Conservation (phyloP, 2,888 invertebrate genomes). For the Hemithea aestivaria region DNA sequence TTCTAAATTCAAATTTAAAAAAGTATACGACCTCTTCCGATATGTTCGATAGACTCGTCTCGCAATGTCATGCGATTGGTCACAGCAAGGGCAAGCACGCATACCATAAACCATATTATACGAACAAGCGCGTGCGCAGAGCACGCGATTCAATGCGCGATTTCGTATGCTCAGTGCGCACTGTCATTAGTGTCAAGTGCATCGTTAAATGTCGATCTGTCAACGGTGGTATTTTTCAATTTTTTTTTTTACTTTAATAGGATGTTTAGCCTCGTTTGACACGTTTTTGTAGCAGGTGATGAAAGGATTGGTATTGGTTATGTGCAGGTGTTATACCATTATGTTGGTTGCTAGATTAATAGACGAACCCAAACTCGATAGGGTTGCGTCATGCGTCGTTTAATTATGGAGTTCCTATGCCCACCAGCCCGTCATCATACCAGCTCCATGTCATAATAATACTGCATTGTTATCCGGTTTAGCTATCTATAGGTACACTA, state of each 20-base stretch:
- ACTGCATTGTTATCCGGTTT: no score
- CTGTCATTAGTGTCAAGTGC: constrained; percentile 55
- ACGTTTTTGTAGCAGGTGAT: no score
- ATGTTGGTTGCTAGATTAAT: no score
- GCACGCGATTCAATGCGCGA: constrained; percentile 54
- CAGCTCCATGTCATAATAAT: no score
- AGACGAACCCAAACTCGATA: no score
- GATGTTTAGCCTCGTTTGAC: not conserved
- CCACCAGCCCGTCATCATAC: no score
- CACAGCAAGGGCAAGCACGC: constrained; percentile 30
- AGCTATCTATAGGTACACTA: no score
- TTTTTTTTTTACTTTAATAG: not conserved
- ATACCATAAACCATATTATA: constrained; percentile 6
- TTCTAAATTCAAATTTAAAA: no score
- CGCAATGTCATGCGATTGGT: constrained; percentile 24
- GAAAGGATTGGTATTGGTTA: no score
- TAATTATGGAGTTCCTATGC: no score
- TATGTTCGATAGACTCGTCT: constrained; percentile 26
- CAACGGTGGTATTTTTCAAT: constrained; percentile 27
- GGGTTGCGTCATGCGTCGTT: no score
- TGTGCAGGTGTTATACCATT: no score
- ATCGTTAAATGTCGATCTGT: constrained; percentile 42
- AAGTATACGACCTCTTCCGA: constrained; percentile 11
- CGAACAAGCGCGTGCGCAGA: constrained; percentile 35
- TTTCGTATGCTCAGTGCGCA: constrained; percentile 60